Conservation (phyloP, 2,797 vertebrate species). For the Perdix hodgsoniae region DNA sequence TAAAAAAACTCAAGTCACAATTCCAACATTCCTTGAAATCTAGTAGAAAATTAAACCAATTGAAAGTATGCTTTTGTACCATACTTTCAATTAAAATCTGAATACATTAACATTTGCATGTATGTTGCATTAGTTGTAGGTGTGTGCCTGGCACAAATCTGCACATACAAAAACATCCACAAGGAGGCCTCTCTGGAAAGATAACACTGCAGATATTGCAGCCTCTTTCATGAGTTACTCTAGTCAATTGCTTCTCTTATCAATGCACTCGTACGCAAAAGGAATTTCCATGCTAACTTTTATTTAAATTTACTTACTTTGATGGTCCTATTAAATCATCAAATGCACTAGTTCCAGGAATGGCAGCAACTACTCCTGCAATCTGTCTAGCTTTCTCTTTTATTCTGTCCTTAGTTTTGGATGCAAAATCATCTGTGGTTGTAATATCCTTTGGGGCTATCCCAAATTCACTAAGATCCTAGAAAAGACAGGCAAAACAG, state of each 20-base stretch:
- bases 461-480: slow-evolving; percentile 95
- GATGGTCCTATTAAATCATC: slow-evolving; percentile 91
- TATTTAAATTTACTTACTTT: slow-evolving; percentile 80
- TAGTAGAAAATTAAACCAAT: background rate
- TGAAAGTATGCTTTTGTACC: background rate
- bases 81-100: background rate
- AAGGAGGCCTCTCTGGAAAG: background rate
- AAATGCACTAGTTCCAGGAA: slow-evolving; percentile 90
- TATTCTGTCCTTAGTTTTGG: slow-evolving; percentile 84
- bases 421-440: slow-evolving; percentile 90
- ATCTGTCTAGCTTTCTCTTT: slow-evolving; percentile 88
- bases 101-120: background rate
- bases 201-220: background rate
- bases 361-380: slow-evolving; percentile 83
- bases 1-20: background rate
- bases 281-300: background rate
- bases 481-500: background rate
- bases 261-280: background rate
- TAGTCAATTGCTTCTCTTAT: background rate
- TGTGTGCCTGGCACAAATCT: background rate
- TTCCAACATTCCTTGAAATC: background rate
- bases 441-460: slow-evolving; percentile 92
- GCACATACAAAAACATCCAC: background rate
- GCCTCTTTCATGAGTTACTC: background rate
- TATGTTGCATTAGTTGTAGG: background rate